These are phyloP conservation scores for Formicarius rufipectus DNA, from an alignment of 2,113 vertebrate species.

Conservation along the genomic window DNA sequence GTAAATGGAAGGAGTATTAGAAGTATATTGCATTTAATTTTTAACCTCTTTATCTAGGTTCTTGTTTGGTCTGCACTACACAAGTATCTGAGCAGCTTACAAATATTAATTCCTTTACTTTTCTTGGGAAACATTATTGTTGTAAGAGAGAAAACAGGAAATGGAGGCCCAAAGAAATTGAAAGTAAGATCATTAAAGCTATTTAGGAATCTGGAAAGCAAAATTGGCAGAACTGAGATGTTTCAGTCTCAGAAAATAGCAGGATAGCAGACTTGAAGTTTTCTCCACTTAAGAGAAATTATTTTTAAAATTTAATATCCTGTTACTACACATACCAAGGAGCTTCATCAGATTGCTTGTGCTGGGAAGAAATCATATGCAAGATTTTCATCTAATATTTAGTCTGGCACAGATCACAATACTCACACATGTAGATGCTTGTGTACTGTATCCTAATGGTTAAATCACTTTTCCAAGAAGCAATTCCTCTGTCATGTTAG, in stretches of 20 bases:
- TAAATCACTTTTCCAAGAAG: background rate
- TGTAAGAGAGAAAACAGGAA: background rate
- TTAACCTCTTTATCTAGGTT: background rate
- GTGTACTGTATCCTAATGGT: background rate
- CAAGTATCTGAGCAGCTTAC: background rate
- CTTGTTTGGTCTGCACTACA: background rate
- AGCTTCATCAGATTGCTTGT: background rate
- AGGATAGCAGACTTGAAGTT: background rate
- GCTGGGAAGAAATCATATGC: background rate
- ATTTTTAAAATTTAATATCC: background rate
- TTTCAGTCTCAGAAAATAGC: background rate
- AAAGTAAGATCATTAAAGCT: background rate
- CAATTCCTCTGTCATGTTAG: background rate
- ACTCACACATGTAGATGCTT: background rate
- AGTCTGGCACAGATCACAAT: background rate
- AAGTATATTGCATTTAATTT: background rate
- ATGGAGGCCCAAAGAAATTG: background rate
- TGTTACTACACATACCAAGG: background rate
- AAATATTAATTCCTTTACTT: background rate
- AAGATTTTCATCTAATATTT: background rate
- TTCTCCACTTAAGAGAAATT: background rate
- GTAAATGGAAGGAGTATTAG: background rate
- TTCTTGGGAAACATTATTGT: background rate
- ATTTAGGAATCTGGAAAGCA: background rate
- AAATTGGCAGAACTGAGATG: background rate